Evolutionary conservation across 2,113 vertebrate species (phyloP).

Genomic region (Cranoglanis bouderius): DNA sequence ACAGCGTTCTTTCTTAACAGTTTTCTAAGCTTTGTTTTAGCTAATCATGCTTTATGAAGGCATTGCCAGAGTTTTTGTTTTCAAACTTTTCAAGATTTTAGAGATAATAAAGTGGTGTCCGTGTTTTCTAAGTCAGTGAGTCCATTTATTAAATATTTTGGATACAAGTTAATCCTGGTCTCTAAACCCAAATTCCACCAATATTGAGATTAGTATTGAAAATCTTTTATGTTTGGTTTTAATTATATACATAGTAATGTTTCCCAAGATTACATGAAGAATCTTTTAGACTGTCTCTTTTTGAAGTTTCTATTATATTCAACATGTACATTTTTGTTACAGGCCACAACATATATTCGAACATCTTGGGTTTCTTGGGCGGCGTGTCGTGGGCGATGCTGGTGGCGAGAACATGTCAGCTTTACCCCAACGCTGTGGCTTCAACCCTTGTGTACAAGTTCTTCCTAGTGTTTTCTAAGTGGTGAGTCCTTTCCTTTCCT

Average conservation of each 20-base stretch:
- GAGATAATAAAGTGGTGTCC: neutral
- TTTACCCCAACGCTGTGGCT: conserved; percentile 89
- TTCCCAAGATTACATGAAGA: neutral
- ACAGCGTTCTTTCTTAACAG: no score
- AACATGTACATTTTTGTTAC: conserved; percentile 40
- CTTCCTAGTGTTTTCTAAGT: conserved; percentile 93
- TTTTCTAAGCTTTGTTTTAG: no score
- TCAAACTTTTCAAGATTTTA: no score
- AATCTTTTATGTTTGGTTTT: neutral
- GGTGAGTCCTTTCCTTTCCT: conserved; percentile 73
- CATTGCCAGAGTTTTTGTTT: no score
- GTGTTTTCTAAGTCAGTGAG: neutral
- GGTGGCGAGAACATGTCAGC: conserved; percentile 90
- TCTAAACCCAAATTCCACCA: neutral
- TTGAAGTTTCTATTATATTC: neutral
- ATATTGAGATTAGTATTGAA: neutral
- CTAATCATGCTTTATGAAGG: no score
- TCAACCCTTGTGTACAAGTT: conserved; percentile 92
- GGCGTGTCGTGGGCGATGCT: conserved; percentile 93
- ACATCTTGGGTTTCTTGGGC: conserved; percentile 90
- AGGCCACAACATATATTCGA: conserved; percentile 95
- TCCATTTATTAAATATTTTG: neutral
- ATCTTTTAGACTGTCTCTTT: neutral
- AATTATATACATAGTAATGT: neutral
- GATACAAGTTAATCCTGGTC: neutral